Conservation (phyloP, 2,113 vertebrate species). For the Gymnogyps californianus region DNA sequence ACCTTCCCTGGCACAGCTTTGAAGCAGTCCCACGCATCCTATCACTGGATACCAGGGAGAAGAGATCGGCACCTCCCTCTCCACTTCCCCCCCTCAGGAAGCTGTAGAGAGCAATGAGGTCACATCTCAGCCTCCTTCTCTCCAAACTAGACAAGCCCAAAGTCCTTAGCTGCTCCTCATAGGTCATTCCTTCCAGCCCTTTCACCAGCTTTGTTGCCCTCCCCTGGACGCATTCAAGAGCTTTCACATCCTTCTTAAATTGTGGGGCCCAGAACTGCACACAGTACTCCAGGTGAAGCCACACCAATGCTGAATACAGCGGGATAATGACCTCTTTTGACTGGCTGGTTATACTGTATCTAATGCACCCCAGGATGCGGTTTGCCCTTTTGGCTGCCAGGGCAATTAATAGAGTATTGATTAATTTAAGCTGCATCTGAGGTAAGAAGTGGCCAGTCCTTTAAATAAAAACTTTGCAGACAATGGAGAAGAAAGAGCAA, state of each 20-base stretch:
- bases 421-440: neutral
- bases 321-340: neutral
- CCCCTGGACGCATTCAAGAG: neutral
- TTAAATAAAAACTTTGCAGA: neutral
- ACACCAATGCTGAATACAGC: neutral
- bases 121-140: neutral
- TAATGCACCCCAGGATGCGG: neutral
- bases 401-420: neutral
- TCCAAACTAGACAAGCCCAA: neutral
- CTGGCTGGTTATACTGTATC: neutral
- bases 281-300: neutral
- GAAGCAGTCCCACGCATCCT: neutral
- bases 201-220: neutral
- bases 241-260: neutral
- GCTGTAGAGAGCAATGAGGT: neutral
- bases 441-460: neutral
- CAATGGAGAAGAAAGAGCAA: neutral
- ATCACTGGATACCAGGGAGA: neutral
- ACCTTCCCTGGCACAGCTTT: neutral
- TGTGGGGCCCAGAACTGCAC: neutral
- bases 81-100: neutral
- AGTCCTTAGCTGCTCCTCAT: neutral
- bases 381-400: neutral
- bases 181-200: neutral
- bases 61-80: neutral